These are phyloP conservation scores for Shargacucullia verbasci DNA, from an alignment of 2,888 invertebrate genomes.

Conservation along the genomic window DNA sequence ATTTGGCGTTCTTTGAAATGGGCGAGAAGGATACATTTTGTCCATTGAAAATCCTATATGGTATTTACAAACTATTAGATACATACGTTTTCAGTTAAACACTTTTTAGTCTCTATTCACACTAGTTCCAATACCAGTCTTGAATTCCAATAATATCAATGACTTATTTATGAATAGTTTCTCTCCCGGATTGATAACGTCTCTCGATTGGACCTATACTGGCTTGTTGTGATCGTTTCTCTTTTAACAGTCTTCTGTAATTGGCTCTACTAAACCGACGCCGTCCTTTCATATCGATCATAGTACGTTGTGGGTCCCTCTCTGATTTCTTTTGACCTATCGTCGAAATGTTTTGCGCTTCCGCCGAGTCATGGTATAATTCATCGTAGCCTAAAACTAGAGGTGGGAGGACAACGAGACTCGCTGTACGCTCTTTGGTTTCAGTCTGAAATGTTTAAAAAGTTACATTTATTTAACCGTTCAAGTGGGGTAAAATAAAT, in stretches of 20 bases:
- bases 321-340: not conserved
- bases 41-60: too few species aligned
- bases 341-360: not conserved
- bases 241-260: constrained; percentile 25
- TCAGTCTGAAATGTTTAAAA: constrained; percentile 56
- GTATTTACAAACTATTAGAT: too few species aligned
- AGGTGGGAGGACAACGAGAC: constrained; percentile 76
- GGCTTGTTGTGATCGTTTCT: not conserved
- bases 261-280: constrained; percentile 13
- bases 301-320: constrained; percentile 1
- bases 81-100: too few species aligned
- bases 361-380: constrained; percentile 58
- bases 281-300: constrained; percentile 29
- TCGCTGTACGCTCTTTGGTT: constrained; percentile 68
- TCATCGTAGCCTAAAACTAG: constrained; percentile 79
- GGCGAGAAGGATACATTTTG: too few species aligned
- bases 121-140: not conserved
- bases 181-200: not conserved
- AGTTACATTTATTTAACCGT: not conserved
- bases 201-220: not conserved
- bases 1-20: too few species aligned
- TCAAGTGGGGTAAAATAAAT: too few species aligned
- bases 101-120: too few species aligned
- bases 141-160: too few species aligned
- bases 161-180: not conserved